Conservation (phyloP, 2,888 invertebrate genomes). For the Troglohyphantes excavatus region DNA sequence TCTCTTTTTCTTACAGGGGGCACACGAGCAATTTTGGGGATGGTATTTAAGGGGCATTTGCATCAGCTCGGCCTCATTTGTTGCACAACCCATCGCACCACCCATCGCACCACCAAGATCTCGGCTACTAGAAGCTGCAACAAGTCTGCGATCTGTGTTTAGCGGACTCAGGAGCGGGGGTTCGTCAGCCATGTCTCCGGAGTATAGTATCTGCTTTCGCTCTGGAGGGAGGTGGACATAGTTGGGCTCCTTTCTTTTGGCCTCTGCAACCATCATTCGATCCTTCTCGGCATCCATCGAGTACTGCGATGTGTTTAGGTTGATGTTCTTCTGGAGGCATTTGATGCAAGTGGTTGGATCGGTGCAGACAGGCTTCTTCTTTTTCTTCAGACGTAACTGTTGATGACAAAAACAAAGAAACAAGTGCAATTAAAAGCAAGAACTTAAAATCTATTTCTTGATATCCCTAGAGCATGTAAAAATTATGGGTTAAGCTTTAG, state of each 20-base stretch:
- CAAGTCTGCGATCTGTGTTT: not conserved
- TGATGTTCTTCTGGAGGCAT: constrained; percentile 44
- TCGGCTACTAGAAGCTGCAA: constrained; percentile 22
- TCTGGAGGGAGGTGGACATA: constrained; percentile 14
- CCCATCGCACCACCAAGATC: not conserved
- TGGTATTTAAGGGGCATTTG: constrained; percentile 17
- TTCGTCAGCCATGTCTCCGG: not conserved
- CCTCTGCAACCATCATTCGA: constrained; percentile 23
- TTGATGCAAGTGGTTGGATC: constrained; percentile 29
- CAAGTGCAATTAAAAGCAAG: too few species aligned
- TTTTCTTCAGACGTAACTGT: constrained; percentile 63
- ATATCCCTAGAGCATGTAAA: too few species aligned
- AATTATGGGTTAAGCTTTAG: too few species aligned
- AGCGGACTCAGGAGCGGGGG: not conserved
- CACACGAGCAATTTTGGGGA: constrained; percentile 45
- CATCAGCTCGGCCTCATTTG: not conserved
- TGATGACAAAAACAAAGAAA: not conserved
- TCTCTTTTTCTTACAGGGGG: constrained; percentile 37
- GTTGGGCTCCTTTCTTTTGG: constrained; percentile 19
- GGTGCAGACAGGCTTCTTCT: constrained; percentile 29
- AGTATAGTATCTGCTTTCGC: not conserved
- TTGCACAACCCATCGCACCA: too few species aligned
- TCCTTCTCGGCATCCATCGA: constrained; percentile 39
- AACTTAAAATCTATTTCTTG: too few species aligned
- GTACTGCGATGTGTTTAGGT: constrained; percentile 15